These are phyloP conservation scores for Melipona beecheii DNA, from an alignment of 2,888 invertebrate genomes.

Conservation along the genomic window DNA sequence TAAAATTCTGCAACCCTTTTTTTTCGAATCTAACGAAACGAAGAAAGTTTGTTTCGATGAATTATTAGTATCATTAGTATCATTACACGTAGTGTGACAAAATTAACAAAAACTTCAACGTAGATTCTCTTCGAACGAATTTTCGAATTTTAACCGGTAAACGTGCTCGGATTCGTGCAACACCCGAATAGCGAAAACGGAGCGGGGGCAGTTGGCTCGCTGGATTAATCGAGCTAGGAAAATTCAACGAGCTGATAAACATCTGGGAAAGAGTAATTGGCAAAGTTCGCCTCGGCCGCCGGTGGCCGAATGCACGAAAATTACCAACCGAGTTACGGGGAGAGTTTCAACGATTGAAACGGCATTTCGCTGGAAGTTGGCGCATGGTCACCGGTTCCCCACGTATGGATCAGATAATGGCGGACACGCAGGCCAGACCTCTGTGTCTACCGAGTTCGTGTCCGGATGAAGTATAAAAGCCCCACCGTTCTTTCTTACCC, in stretches of 20 bases:
- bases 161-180: not conserved
- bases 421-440: constrained; percentile 58
- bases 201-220: not conserved
- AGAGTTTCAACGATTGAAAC: constrained; percentile 44
- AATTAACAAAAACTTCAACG: no score
- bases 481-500: constrained; percentile 20
- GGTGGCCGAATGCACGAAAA: not conserved
- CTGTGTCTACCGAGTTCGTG: constrained; percentile 64
- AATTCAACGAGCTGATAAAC: constrained; percentile 11
- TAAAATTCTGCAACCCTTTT: no score
- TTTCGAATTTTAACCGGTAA: not conserved
- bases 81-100: no score
- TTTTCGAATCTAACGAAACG: not conserved
- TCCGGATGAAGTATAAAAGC: constrained; percentile 69
- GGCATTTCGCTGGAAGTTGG: constrained; percentile 41
- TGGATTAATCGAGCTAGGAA: not conserved
- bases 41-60: not conserved
- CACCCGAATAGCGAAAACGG: not conserved
- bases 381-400: constrained; percentile 59
- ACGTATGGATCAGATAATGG: constrained; percentile 70
- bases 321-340: not conserved
- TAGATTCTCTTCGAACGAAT: no score
- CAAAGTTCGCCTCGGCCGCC: not conserved
- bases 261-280: constrained; percentile 5
- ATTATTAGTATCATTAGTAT: not conserved